phyloP scores from a whole-genome alignment of 2,888 invertebrate species.

The Melinaea marsaeus region DNA sequence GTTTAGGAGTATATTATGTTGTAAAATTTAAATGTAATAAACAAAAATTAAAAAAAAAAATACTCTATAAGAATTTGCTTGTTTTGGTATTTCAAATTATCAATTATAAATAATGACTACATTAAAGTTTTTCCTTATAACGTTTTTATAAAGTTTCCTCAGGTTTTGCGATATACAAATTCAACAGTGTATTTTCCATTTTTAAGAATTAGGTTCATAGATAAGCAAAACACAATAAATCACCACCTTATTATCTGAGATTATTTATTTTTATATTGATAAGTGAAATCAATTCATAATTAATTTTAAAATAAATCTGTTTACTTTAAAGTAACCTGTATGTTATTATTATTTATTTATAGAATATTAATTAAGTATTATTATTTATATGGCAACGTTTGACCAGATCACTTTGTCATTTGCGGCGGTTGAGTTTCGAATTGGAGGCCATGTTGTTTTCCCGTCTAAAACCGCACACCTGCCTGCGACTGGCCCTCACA shows the following conservation, averaged over 20 bases:
- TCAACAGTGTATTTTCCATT: conserved; percentile 5
- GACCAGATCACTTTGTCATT: conserved; percentile 35
- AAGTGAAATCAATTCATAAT: too few relatives aligned
- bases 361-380: too few relatives aligned
- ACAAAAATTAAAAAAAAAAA: too few relatives aligned
- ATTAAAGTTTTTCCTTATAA: conserved; percentile 29
- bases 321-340: too few relatives aligned
- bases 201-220: background rate
- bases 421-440: conserved; percentile 35
- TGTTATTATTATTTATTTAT: too few relatives aligned
- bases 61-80: too few relatives aligned
- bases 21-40: too few relatives aligned
- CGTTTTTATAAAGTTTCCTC: background rate
- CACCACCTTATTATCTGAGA: too few relatives aligned
- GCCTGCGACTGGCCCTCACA: conserved; percentile 41
- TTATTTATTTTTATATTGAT: too few relatives aligned
- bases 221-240: background rate
- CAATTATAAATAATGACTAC: background rate
- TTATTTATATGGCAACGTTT: conserved; percentile 17
- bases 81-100: background rate
- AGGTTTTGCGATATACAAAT: background rate
- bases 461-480: conserved; percentile 42
- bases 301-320: too few relatives aligned
- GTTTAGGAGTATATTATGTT: too few relatives aligned
- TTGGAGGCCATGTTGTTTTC: conserved; percentile 45